These are phyloP conservation scores for Enteromius unitaeniatus DNA, from an alignment of 2,797 vertebrate species.

Conservation along the genomic window DNA sequence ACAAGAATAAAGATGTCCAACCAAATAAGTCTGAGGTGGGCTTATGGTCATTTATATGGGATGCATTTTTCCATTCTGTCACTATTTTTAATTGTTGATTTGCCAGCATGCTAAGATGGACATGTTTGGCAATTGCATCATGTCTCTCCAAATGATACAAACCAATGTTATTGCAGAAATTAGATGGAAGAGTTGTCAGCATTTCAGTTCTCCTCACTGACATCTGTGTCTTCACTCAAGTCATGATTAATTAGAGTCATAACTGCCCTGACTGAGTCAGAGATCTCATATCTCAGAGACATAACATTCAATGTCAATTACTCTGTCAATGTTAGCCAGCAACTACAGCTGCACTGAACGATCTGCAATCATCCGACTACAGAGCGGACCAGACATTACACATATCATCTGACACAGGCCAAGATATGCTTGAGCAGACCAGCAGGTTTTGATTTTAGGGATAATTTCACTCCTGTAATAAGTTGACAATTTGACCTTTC, in stretches of 20 bases:
- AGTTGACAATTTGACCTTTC: conserved; percentile 6
- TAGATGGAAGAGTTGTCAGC: neutral
- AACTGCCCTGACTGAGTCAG: conserved; percentile 1
- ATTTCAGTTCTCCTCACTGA: neutral
- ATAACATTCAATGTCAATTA: conserved; percentile 39
- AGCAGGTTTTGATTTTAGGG: conserved; percentile 31
- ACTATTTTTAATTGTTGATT: neutral
- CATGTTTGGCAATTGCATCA: neutral
- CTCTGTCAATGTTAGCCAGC: conserved; percentile 31
- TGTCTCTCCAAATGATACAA: neutral
- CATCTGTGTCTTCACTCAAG: conserved; percentile 41
- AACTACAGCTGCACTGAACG: conserved; percentile 31
- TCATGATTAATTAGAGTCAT: conserved; percentile 22
- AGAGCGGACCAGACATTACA: conserved; percentile 26
- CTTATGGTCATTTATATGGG: neutral
- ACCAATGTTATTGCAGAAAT: neutral
- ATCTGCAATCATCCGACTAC: conserved; percentile 15
- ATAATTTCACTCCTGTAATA: conserved; percentile 30
- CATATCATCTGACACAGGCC: conserved; percentile 1
- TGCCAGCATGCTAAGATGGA: neutral
- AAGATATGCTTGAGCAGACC: conserved; percentile 31
- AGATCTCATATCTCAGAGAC: conserved; percentile 32
- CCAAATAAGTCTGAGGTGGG: neutral
- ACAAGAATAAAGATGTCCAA: neutral
- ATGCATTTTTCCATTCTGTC: neutral